Base-by-base conservation (phyloP, 2,113 vertebrate genomes). In the Hyaena hyaena region DNA sequence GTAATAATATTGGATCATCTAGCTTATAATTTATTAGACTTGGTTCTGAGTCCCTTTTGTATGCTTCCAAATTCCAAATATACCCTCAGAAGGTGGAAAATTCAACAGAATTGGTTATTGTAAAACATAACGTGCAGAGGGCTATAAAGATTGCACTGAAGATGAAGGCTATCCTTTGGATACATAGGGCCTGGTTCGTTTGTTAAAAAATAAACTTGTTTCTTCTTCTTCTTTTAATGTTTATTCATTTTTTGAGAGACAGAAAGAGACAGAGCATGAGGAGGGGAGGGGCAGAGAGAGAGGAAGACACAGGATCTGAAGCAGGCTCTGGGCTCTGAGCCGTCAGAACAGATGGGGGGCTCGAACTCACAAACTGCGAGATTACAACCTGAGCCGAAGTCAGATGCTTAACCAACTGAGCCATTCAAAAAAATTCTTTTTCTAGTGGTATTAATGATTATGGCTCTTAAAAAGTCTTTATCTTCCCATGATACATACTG, bases 21-120 rank as follows among this genome's bases (percentile, higher is more conserved):
- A 61, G 8, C 21, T 88, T 93, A 55, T 45, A 92, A 48, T 74
- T 88, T 24, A 21, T 95, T 83, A 88, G 16, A 66, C 28, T 61
- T 89, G 23, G 33, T 89, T 63, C 80, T 77, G 33, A 43, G 43
- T 88, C 48, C 80, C n/a, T 50, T 84, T 93, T 93, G 33, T 23
- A n/a, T 93, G 26, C n/a, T 83, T 90, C 50, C 17, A 48, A 81
- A 80, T 88, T 98, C 43, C 58, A 94, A 88, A 39, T 65, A 79
- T 5, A 79, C 1, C 8, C 21, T 92, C 28, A 61, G 28, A 90
- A 53, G 71, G 45, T 3, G n/a, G 53, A 92, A 71, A 7, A 80
- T 48, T 87, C 86, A 96, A 79, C n/a, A 90, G 17, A 50, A 8
- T 24, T 58, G 21, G 14, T 63, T n/a, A 50, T 31, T 61, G 6